These are phyloP conservation scores for Physocephala rufipes DNA, from an alignment of 2,888 invertebrate genomes.

Conservation along the genomic window DNA sequence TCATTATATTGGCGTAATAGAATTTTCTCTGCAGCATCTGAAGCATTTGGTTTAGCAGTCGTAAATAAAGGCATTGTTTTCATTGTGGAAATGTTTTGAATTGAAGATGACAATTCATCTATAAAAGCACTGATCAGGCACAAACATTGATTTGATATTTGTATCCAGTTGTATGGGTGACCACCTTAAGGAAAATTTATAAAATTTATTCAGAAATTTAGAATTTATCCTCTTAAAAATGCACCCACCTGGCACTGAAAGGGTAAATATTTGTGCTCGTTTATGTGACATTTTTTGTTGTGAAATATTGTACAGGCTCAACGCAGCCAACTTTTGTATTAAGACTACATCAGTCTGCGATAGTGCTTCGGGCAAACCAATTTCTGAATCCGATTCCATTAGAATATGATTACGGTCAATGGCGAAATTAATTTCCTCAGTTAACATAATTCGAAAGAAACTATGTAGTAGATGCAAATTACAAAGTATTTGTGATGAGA, in stretches of 20 bases:
- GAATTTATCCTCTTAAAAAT: neutral
- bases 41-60: slow-evolving; percentile 46
- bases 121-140: slow-evolving; percentile 73
- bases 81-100: slow-evolving; percentile 55
- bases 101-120: slow-evolving; percentile 70
- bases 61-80: slow-evolving; percentile 48
- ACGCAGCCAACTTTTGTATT: slow-evolving; percentile 78
- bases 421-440: slow-evolving; percentile 75
- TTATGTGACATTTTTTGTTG: slow-evolving; percentile 68
- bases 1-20: slow-evolving; percentile 62
- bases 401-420: slow-evolving; percentile 64
- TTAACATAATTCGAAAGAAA: slow-evolving; percentile 76
- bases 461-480: slow-evolving; percentile 77
- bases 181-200: slow-evolving; percentile 68
- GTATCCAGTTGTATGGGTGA: slow-evolving; percentile 89
- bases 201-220: neutral
- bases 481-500: slow-evolving; percentile 74
- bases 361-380: slow-evolving; percentile 73
- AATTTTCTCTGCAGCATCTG: slow-evolving; percentile 59
- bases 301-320: slow-evolving; percentile 76
- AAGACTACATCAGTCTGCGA: slow-evolving; percentile 69
- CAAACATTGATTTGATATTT: slow-evolving; percentile 72
- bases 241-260: slow-evolving; percentile 75
- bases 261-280: slow-evolving; percentile 74
- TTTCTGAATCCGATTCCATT: slow-evolving; percentile 58